A percentile compares a stretch with the other conserved stretches of the same genome.
Conservation (phyloP, 2,888 invertebrate species). For the Lithophane ornitopus region DNA sequence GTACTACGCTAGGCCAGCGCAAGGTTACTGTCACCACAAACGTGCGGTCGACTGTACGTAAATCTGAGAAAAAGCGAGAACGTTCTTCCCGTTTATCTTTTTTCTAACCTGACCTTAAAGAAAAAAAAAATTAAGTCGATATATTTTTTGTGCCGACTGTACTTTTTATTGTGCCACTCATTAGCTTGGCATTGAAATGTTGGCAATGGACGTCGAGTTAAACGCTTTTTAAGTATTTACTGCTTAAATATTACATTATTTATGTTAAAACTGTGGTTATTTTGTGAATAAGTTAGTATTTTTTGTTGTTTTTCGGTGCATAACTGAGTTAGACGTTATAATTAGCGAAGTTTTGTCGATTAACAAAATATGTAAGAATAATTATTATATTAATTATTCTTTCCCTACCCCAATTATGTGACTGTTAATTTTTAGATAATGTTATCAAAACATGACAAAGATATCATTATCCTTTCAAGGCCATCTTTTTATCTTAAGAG, state of each 20-base stretch:
- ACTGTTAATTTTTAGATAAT: background rate
- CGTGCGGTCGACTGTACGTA: background rate
- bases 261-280: constrained; percentile 29
- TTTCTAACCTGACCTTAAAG: constrained; percentile 47
- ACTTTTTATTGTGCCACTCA: constrained; percentile 58
- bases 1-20: background rate
- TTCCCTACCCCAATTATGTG: background rate
- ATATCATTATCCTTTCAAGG: constrained; percentile 26
- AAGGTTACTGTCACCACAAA: background rate
- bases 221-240: constrained; percentile 59
- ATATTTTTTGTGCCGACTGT: constrained; percentile 59
- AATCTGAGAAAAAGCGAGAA: constrained; percentile 21
- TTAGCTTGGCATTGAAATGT: constrained; percentile 60
- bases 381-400: too few species aligned
- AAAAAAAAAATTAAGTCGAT: constrained; percentile 3
- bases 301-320: background rate
- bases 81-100: constrained; percentile 32
- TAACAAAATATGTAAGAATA: too few species aligned
- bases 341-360: background rate
- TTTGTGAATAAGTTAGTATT: constrained; percentile 19
- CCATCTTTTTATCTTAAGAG: constrained; percentile 19
- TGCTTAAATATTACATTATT: constrained; percentile 26
- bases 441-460: background rate
- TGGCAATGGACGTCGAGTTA: constrained; percentile 56
- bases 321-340: background rate